These are phyloP conservation scores for Ceratosolen fusciceps DNA, from an alignment of 1,140 invertebrate genomes.

Conservation along the genomic window DNA sequence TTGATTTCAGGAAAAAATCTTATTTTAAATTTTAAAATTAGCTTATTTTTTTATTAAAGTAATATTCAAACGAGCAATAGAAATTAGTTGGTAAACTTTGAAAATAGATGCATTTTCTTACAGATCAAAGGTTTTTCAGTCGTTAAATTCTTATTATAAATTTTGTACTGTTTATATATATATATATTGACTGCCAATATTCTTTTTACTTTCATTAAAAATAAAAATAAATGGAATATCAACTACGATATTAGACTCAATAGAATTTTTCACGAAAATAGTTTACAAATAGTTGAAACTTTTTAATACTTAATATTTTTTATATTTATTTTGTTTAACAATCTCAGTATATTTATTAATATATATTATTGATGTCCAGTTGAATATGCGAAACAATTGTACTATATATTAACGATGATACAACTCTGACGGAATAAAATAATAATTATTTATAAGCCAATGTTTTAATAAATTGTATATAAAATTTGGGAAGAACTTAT, in stretches of 20 bases:
- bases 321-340: background rate
- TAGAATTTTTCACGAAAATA: too few species aligned
- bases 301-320: background rate
- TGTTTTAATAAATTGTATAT: background rate
- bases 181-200: background rate
- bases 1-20: background rate
- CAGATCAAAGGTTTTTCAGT: background rate
- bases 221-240: too few species aligned
- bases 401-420: background rate
- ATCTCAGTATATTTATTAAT: background rate
- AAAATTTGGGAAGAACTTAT: too few species aligned
- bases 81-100: background rate
- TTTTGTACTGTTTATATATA: background rate
- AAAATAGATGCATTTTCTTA: background rate
- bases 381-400: background rate
- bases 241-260: too few species aligned
- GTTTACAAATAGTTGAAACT: background rate
- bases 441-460: background rate
- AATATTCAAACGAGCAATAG: background rate
- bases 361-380: background rate
- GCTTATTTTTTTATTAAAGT: background rate
- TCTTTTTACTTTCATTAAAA: background rate
- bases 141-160: background rate
- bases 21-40: background rate
- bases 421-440: background rate